Conservation (phyloP, 1,140 invertebrate genomes). For the Antheraea pernyi region DNA sequence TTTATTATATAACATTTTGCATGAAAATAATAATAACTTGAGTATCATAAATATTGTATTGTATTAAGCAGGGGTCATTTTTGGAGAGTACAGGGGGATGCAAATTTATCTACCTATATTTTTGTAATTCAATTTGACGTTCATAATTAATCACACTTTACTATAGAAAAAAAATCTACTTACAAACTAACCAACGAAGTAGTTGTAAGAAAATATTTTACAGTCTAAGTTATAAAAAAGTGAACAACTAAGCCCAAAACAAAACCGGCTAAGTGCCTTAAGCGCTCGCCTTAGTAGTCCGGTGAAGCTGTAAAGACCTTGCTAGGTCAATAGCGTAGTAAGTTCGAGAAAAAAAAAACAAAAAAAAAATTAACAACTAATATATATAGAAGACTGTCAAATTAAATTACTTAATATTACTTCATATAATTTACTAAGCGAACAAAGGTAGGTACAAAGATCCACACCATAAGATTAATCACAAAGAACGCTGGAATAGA, state of each 20-base stretch:
- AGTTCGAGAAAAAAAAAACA: no score
- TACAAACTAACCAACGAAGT: no score
- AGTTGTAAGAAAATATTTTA: no score
- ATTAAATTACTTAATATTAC: background rate
- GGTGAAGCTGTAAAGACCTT: no score
- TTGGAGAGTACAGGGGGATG: background rate
- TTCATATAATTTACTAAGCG: slow-evolving; percentile 11
- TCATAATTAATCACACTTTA: background rate
- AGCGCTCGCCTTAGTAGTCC: no score
- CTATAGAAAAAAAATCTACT: no score
- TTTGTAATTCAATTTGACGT: background rate
- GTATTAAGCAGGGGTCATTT: background rate
- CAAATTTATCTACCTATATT: background rate
- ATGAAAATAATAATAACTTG: background rate
- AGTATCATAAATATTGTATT: background rate
- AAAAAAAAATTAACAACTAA: no score
- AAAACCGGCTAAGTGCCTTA: no score
- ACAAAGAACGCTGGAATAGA: background rate
- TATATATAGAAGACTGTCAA: background rate
- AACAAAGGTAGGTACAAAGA: background rate
- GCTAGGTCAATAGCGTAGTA: no score
- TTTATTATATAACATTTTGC: background rate
- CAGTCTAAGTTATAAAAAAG: background rate
- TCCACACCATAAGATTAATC: slow-evolving; percentile 16
- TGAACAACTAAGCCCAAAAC: no score